These are phyloP conservation scores for Myotis pilosus DNA, from an alignment of 2,797 vertebrate species.

Conservation along the genomic window DNA sequence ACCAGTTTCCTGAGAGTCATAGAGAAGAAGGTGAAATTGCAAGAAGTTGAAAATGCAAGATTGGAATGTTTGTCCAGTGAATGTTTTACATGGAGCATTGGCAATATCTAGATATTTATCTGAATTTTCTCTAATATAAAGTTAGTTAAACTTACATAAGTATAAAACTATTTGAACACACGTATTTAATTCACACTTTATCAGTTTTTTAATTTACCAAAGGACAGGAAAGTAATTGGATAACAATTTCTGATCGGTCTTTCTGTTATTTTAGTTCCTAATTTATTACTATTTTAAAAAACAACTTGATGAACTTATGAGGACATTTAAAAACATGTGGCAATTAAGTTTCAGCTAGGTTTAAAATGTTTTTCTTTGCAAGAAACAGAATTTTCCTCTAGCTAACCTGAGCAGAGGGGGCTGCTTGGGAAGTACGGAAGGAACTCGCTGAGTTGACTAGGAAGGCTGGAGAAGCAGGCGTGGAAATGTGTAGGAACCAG, in stretches of 20 bases:
- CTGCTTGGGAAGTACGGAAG: background rate
- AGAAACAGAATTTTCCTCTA: background rate
- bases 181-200: background rate
- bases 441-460: background rate
- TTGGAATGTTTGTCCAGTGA: background rate
- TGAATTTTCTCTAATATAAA: conserved; percentile 1
- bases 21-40: background rate
- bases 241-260: background rate
- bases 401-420: background rate
- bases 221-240: background rate
- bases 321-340: background rate
- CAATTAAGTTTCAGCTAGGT: background rate
- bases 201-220: background rate
- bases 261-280: background rate
- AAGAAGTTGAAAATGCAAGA: background rate
- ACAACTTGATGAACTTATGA: background rate
- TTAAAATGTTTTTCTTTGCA: background rate
- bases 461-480: background rate
- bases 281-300: conserved; percentile 10
- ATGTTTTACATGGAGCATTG: background rate
- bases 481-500: background rate
- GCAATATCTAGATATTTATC: background rate
- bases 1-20: background rate
- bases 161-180: background rate
- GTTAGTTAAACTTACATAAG: background rate